phyloP scores from a whole-genome alignment of 2,888 invertebrate species.

The Gymnocheta viridis region DNA sequence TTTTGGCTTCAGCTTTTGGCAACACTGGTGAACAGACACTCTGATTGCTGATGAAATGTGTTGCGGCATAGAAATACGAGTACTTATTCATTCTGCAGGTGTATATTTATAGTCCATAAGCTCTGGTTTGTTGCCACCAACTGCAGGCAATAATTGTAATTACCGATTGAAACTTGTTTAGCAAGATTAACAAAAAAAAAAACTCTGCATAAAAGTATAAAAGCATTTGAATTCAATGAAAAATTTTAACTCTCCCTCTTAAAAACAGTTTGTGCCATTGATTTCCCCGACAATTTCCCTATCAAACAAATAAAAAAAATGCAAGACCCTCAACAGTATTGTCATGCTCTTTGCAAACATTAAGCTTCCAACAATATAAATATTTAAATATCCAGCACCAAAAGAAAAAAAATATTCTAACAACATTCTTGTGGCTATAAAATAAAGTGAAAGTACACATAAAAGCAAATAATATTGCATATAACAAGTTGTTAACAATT shows the following conservation, averaged over 20 bases:
- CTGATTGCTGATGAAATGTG: too few species aligned
- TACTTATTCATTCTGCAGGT: too few species aligned
- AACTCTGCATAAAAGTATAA: too few species aligned
- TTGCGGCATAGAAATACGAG: too few species aligned
- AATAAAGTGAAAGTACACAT: too few species aligned
- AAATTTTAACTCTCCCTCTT: background rate
- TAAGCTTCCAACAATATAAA: background rate
- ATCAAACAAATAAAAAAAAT: background rate
- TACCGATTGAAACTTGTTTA: too few species aligned
- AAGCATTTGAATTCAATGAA: background rate
- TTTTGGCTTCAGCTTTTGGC: too few species aligned
- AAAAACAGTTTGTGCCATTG: background rate
- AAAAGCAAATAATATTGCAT: background rate
- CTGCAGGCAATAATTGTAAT: too few species aligned
- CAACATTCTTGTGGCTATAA: background rate
- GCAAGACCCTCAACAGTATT: background rate
- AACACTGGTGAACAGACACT: too few species aligned
- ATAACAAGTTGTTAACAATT: slow-evolving; percentile 14
- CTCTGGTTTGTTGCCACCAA: too few species aligned
- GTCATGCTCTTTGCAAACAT: slow-evolving; percentile 12
- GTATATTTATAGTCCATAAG: too few species aligned
- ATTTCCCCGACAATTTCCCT: background rate
- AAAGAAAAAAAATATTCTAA: background rate
- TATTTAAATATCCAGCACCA: slow-evolving; percentile 1
- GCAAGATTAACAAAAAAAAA: too few species aligned